Conservation (phyloP, 2,888 invertebrate species). For the Orgyia antiqua region DNA sequence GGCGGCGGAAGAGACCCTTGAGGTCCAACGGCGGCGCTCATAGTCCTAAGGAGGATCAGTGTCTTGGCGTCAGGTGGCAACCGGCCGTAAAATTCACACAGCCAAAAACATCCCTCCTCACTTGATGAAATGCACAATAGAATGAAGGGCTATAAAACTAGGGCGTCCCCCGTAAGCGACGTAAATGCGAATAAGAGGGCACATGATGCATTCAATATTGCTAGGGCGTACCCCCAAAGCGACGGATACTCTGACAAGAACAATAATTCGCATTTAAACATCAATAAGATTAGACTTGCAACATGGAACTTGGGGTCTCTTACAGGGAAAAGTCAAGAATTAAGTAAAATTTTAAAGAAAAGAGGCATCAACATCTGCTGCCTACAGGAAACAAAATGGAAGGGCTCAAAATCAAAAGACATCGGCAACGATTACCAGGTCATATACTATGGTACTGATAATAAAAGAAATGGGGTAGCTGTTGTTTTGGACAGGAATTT, state of each 20-base stretch:
- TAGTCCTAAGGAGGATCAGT: neutral
- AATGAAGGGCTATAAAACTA: too few relatives aligned
- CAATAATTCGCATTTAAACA: neutral
- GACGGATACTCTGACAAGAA: neutral
- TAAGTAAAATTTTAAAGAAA: conserved; percentile 9
- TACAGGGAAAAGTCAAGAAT: conserved; percentile 14
- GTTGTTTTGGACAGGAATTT: neutral
- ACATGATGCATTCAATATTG: neutral
- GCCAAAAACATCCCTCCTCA: too few relatives aligned
- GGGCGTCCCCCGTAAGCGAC: neutral
- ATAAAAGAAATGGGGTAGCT: conserved; percentile 1
- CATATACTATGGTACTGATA: conserved; percentile 6
- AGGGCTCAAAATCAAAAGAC: conserved; percentile 13
- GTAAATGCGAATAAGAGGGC: neutral
- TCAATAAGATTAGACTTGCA: too few relatives aligned
- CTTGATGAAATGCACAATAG: too few relatives aligned
- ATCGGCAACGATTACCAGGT: conserved; percentile 5
- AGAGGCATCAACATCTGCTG: conserved; percentile 13
- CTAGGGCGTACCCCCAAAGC: neutral
- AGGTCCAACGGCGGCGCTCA: neutral
- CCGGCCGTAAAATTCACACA: neutral
- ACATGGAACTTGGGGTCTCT: conserved; percentile 18
- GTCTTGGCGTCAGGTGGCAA: neutral
- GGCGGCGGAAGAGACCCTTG: neutral
- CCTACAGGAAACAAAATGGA: conserved; percentile 18